Base-by-base conservation (phyloP, 2,113 vertebrate genomes). In the Noctilio leporinus region DNA sequence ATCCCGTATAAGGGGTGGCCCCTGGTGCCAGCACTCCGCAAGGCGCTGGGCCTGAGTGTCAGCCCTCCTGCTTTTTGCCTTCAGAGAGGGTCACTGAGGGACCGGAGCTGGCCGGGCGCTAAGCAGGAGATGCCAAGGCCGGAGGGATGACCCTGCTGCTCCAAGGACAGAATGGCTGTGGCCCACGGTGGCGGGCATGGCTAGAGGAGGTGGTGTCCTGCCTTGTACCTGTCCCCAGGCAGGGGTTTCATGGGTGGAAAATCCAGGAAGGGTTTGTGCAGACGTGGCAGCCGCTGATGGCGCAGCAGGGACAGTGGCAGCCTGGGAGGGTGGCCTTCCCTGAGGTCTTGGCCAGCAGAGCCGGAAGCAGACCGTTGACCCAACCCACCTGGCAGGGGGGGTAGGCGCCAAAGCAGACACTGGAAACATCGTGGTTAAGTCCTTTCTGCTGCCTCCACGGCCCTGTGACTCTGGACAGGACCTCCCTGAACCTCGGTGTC, bases 331-430 rank as follows among this genome's bases (percentile, higher is more conserved):
- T 0, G 10, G 40, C n/a, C 86, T 49, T 49, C 70, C 80, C 55
- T 3, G 38, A 4, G 3, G 57, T 10, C 70, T 55, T 4, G 0
- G 69, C 24, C 28, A 19, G 38, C 81, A 35, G 0, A 1, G 12
- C 78, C 8, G 26, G 28, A 33, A 33, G 69, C 57, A 55, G 1
- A 4, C 49, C 24, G 0, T 30, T 22, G 17, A 30, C 28, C 33
- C 62, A 16, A 16, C 30, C 65, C 45, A 38, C 28, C 45, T 26
- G 38, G 28, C 26, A 0, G 1, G 1, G 22, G 22, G 38, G 40
- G 69, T 7, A 8, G 3, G 30, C 12, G 2, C 57, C 3, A 10
- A 49, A 3, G 59, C 20, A 1, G 82, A 64, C 4, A 0, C 53
- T 62, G 16, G 5, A 33, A 28, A 16, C 33, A 33, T 20, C 55